Percentiles rank a stretch among this genome's conserved stretches.
Evolutionary conservation across 2,797 vertebrate species (phyloP).

Genomic region (Sphenopsis melanotis): DNA sequence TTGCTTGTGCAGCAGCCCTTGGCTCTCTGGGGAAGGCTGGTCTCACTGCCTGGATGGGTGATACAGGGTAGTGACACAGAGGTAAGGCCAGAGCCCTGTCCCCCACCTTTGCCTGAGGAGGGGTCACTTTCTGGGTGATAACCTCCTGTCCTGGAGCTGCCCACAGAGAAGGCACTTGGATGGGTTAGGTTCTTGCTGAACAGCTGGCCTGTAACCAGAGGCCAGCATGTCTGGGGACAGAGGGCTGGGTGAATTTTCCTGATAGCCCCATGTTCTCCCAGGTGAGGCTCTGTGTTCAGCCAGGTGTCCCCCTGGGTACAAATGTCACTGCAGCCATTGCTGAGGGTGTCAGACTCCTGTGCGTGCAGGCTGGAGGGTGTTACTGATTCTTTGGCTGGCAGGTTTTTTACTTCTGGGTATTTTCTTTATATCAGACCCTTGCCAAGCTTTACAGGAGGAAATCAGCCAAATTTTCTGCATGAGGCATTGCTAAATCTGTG

Average conservation of each 20-base stretch:
- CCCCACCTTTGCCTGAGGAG: background rate
- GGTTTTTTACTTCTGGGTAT: background rate
- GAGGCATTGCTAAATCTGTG: background rate
- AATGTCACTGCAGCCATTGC: background rate
- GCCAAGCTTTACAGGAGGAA: background rate
- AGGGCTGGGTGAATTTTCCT: background rate
- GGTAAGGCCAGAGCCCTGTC: background rate
- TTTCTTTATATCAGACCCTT: background rate
- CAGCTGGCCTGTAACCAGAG: background rate
- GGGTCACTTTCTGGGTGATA: accelerated
- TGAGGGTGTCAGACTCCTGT: background rate
- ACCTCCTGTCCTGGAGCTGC: background rate
- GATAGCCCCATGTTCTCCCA: background rate
- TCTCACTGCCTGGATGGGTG: accelerated
- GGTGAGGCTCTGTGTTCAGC: background rate
- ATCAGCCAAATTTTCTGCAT: background rate
- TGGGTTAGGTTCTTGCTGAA: background rate
- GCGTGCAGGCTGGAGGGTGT: accelerated
- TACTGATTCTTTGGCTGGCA: background rate
- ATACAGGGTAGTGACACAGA: accelerated
- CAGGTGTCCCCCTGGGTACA: background rate
- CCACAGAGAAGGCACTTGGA: background rate
- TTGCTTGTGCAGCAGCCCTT: background rate
- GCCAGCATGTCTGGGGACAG: background rate
- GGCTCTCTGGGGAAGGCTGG: background rate